Evolutionary conservation across 2,113 vertebrate genomes (phyloP).

Genomic region (Silurus asotus): DNA sequence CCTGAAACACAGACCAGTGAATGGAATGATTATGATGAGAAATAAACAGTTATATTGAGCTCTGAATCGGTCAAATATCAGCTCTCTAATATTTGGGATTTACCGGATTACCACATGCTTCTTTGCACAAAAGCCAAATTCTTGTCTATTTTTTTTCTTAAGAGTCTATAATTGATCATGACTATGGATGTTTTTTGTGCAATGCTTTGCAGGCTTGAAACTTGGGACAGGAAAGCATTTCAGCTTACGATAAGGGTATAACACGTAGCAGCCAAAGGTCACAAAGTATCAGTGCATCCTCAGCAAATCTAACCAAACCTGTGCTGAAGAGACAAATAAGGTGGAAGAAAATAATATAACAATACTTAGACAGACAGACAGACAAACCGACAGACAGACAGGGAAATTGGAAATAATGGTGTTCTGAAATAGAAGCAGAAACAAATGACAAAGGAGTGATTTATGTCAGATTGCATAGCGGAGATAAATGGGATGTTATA

Average conservation of each 20-base stretch:
- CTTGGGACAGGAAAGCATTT: neutral
- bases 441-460: neutral
- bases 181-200: neutral
- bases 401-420: neutral
- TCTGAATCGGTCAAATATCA: neutral
- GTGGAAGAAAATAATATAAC: neutral
- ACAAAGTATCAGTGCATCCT: conserved; percentile 14
- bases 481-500: conserved; percentile 9
- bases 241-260: conserved; percentile 19
- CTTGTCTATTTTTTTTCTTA: neutral
- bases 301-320: conserved; percentile 5
- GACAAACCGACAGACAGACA: neutral
- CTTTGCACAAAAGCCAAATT: neutral
- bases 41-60: neutral
- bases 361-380: neutral
- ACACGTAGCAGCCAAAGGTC: conserved; percentile 33
- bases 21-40: neutral
- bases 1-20: conserved; percentile 65
- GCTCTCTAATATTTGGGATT: neutral
- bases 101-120: neutral
- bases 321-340: neutral
- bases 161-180: neutral
- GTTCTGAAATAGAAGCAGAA: neutral
- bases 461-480: neutral
- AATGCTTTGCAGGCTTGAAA: neutral